A percentile compares a stretch with the other conserved stretches of the same genome.
Evolutionary conservation across 1,140 invertebrate species (phyloP).

Genomic region (Bombus soroeensis): DNA sequence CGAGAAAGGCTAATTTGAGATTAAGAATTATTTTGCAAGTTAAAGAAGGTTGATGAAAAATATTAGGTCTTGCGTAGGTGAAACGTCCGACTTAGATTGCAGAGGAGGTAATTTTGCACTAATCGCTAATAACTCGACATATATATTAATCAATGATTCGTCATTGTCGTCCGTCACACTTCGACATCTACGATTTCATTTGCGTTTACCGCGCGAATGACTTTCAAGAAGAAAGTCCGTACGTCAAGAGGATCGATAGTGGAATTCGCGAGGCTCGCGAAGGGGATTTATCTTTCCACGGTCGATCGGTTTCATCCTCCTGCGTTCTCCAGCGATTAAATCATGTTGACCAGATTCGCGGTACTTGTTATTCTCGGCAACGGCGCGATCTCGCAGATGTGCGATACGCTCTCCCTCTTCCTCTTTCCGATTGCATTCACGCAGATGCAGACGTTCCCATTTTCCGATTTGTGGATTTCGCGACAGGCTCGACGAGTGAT

Average conservation of each 20-base stretch:
- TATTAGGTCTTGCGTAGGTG: too few relatives aligned
- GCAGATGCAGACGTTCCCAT: constrained; percentile 60
- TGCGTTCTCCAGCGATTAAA: constrained; percentile 48
- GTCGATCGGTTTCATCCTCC: constrained; percentile 28
- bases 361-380: constrained; percentile 63
- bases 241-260: constrained; percentile 15
- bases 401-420: neutral
- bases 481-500: neutral
- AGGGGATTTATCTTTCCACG: constrained; percentile 44
- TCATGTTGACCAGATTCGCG: constrained; percentile 58
- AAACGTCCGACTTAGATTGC: neutral
- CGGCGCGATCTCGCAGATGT: constrained; percentile 64
- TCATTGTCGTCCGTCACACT: neutral
- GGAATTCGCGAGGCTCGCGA: neutral
- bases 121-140: neutral
- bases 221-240: too few relatives aligned
- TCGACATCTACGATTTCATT: neutral
- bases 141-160: neutral
- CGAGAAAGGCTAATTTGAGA: neutral
- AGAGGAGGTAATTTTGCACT: too few relatives aligned
- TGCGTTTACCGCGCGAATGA: neutral
- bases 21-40: too few relatives aligned
- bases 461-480: constrained; percentile 62
- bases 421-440: constrained; percentile 2
- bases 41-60: too few relatives aligned